These are phyloP conservation scores for Orchestes rusci DNA, from an alignment of 2,888 invertebrate genomes.

Conservation along the genomic window DNA sequence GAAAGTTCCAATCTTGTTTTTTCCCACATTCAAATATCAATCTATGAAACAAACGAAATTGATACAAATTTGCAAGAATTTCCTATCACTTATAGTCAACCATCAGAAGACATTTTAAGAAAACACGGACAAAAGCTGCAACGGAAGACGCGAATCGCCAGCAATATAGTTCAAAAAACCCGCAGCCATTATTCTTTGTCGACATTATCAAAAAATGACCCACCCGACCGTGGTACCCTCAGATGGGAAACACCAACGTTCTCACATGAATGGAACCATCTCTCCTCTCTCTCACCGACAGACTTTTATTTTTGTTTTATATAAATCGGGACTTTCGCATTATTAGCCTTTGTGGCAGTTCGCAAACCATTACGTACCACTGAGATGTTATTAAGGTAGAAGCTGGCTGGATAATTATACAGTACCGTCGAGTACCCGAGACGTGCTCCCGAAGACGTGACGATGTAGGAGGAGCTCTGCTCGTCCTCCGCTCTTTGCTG, in stretches of 20 bases:
- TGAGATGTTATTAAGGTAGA: slow-evolving; percentile 37
- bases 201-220: no score
- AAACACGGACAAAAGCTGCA: no score
- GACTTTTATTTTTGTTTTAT: slow-evolving; percentile 9
- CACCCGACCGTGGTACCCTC: no score
- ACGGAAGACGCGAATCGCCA: background rate
- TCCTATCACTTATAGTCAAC: no score
- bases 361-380: slow-evolving; percentile 24
- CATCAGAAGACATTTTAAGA: no score
- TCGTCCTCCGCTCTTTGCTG: slow-evolving; percentile 7
- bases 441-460: slow-evolving; percentile 41
- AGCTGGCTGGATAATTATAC: slow-evolving; percentile 39
- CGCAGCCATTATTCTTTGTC: no score
- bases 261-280: slow-evolving; percentile 18
- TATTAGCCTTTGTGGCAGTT: slow-evolving; percentile 25
- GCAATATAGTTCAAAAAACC: background rate
- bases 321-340: slow-evolving; percentile 19
- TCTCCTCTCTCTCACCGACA: no score
- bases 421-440: slow-evolving; percentile 34
- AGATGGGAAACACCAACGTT: slow-evolving; percentile 15
- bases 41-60: no score
- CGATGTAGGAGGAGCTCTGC: slow-evolving; percentile 33
- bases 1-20: no score
- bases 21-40: no score
- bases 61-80: no score